These are phyloP conservation scores for Sinocyclocheilus maitianheensis DNA, from an alignment of 2,113 vertebrate genomes.

Conservation along the genomic window DNA sequence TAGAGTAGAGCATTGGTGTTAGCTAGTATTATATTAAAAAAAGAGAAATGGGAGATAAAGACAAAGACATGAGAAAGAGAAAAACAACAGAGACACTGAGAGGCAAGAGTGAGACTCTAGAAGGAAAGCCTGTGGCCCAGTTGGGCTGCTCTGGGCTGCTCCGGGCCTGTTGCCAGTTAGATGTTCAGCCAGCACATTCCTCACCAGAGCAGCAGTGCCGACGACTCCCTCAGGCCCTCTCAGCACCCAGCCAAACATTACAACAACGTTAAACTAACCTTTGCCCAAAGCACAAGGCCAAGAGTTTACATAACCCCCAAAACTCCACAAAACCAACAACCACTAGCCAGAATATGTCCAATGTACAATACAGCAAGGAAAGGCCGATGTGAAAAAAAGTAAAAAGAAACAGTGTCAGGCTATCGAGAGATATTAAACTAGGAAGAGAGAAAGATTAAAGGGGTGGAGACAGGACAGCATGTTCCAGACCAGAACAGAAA, in stretches of 20 bases:
- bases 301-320: constrained; percentile 47
- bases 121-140: constrained; percentile 58
- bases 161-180: constrained; percentile 67
- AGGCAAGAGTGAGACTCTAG: constrained; percentile 41
- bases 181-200: constrained; percentile 76
- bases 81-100: neutral
- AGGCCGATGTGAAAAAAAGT: neutral
- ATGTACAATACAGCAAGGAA: constrained; percentile 36
- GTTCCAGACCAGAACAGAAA: constrained; percentile 10
- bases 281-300: constrained; percentile 28
- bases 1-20: neutral
- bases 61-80: neutral
- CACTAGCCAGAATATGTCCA: constrained; percentile 41
- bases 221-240: constrained; percentile 50
- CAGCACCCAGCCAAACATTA: constrained; percentile 59
- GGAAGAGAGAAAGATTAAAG: constrained; percentile 6
- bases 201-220: constrained; percentile 57
- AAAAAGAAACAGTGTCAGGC: constrained; percentile 11
- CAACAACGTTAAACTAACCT: constrained; percentile 47
- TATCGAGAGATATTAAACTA: neutral
- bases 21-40: neutral
- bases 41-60: neutral
- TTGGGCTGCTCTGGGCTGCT: constrained; percentile 59
- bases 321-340: constrained; percentile 48
- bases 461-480: constrained; percentile 4